A percentile compares a stretch with the other conserved stretches of the same genome.
Conservation (phyloP, 2,888 invertebrate species). For the Eupithecia insigniata region DNA sequence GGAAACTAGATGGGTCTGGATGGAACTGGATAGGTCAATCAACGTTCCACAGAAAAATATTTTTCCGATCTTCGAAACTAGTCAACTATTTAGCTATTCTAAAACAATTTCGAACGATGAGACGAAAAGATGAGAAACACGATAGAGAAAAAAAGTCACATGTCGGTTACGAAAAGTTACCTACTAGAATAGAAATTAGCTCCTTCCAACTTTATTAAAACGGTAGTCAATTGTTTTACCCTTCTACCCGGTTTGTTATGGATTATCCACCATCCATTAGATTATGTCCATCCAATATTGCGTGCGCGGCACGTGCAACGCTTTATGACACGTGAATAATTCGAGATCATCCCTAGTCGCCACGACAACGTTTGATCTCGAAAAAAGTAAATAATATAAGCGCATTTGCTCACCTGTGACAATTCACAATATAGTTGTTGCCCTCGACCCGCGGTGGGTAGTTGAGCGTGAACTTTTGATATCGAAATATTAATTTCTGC, state of each 20-base stretch:
- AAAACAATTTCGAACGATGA: no score
- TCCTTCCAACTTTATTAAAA: constrained; percentile 20
- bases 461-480: constrained; percentile 83
- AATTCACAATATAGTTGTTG: constrained; percentile 75
- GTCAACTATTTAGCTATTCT: no score
- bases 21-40: no score
- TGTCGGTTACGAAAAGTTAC: no score
- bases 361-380: constrained; percentile 79
- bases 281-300: constrained; percentile 60
- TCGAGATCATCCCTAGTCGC: constrained; percentile 71
- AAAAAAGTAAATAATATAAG: constrained; percentile 78
- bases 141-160: no score
- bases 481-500: constrained; percentile 83
- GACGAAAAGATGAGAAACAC: no score
- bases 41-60: no score
- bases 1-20: no score
- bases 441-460: constrained; percentile 71
- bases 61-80: no score
- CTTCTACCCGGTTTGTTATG: neutral
- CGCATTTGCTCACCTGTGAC: constrained; percentile 79
- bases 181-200: no score
- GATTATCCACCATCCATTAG: constrained; percentile 7
- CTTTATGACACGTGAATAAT: constrained; percentile 79
- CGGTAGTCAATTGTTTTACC: constrained; percentile 16
- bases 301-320: constrained; percentile 76